Base-by-base conservation (phyloP, 2,113 vertebrate genomes). In the Salvelinus alpinus region DNA sequence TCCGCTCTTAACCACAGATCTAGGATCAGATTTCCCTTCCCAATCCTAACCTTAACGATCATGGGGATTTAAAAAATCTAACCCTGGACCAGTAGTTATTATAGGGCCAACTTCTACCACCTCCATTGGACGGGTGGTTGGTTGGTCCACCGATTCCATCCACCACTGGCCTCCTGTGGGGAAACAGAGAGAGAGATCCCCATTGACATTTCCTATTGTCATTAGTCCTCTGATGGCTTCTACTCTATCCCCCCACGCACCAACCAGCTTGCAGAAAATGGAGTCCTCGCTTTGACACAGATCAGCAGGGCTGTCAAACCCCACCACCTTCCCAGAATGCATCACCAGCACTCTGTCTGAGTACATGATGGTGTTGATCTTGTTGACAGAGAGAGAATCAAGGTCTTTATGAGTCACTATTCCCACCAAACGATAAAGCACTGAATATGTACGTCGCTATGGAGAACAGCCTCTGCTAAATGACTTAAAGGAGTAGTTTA, bases 291-390 rank as follows among this genome's bases (percentile, higher is more conserved):
- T 92, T 68, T 86, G 87, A 75, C 93, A 83, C 5, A 99, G 94
- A 67, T 13, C 47, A 0, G 87, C 13, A 0, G 97, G 98, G 0
- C 94, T 93, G 89, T 96, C 97, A 74, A 99, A 93, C 87, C 97
- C 98, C 71, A 86, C 91, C 77, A 94, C 96, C 82, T 89, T 95
- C 78, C 98, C 98, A 47, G 92, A 94, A 31, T 96, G 95, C 90
- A 99, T 95, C 89, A 99, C 97, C 82, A 99, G 90, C 70, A 99
- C 95, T 0, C 95, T 34, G 86, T 98, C 95, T 0, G 95, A 97
- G 87, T 97, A 96, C 94, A 98, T 88, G 86, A 99, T 95, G 0
- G 97, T 99, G 92, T 96, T 96, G 84, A 98, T 92, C 91, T 97
- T 99, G 81, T 20, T 71, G 73, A 78, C 38, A 44, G 7, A 8